These are phyloP conservation scores for Spodoptera litura DNA, from an alignment of 1,140 invertebrate species.

Conservation along the genomic window DNA sequence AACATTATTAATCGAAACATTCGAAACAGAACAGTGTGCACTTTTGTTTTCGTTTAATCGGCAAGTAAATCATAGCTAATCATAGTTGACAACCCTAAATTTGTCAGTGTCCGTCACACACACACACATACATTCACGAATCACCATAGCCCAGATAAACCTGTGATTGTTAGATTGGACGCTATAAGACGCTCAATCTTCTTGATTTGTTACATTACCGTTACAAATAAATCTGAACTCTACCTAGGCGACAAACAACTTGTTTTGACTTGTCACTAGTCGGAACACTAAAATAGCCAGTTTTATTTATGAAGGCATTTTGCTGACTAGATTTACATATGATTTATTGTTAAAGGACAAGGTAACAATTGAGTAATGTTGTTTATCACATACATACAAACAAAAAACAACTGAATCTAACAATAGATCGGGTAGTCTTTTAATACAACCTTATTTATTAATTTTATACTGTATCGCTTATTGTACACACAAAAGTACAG, in stretches of 20 bases:
- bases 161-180: slow-evolving; percentile 4
- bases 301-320: slow-evolving; percentile 11
- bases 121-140: neutral
- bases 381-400: too few relatives aligned
- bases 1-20: too few relatives aligned
- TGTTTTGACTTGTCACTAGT: slow-evolving; percentile 21
- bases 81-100: neutral
- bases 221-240: slow-evolving; percentile 9
- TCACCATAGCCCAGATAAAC: neutral
- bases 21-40: too few relatives aligned
- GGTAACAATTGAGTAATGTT: too few relatives aligned
- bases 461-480: too few relatives aligned
- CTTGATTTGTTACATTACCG: slow-evolving; percentile 2
- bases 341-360: neutral
- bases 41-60: too few relatives aligned
- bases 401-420: too few relatives aligned
- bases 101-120: neutral
- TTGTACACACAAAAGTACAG: too few relatives aligned
- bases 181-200: slow-evolving; percentile 8
- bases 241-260: slow-evolving; percentile 10
- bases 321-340: slow-evolving; percentile 6
- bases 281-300: neutral
- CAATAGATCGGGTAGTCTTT: too few relatives aligned
- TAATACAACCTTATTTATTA: too few relatives aligned
- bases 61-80: too few relatives aligned